phyloP scores from a whole-genome alignment of 2,797 vertebrate species.

The Sebastes wilsoni region DNA sequence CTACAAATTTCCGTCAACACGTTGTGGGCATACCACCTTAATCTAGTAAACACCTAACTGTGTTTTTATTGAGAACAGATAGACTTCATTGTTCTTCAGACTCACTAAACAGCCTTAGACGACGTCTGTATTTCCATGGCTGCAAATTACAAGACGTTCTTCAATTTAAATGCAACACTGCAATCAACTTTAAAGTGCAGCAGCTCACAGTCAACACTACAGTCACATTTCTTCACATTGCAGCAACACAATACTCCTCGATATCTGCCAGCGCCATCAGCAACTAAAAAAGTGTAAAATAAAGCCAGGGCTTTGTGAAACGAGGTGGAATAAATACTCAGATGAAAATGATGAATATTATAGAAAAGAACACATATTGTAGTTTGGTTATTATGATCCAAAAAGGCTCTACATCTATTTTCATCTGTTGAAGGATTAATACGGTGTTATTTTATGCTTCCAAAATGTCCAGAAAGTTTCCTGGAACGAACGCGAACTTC shows the following conservation, averaged over 20 bases:
- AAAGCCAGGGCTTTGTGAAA: background rate
- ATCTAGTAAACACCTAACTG: conserved; percentile 12
- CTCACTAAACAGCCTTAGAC: background rate
- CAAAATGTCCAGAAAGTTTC: background rate
- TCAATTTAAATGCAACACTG: conserved; percentile 3
- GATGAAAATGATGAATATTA: background rate
- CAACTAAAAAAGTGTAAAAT: background rate
- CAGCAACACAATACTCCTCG: background rate
- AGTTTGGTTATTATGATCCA: background rate
- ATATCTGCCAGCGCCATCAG: background rate
- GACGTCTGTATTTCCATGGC: background rate
- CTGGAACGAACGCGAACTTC: rapidly evolving
- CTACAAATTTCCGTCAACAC: background rate
- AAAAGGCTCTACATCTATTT: background rate
- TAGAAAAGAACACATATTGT: background rate
- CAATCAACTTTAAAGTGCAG: background rate
- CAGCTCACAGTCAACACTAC: background rate
- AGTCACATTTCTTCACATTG: background rate
- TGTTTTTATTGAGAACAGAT: conserved; percentile 14
- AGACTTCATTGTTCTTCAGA: conserved; percentile 5
- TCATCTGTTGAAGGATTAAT: background rate
- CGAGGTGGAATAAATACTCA: background rate
- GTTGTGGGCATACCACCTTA: conserved; percentile 5
- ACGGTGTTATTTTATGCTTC: background rate
- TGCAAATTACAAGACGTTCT: background rate